Percentiles rank a stretch among this genome's conserved stretches.
Evolutionary conservation across 2,113 vertebrate species (phyloP).

Genomic region (Struthio camelus): DNA sequence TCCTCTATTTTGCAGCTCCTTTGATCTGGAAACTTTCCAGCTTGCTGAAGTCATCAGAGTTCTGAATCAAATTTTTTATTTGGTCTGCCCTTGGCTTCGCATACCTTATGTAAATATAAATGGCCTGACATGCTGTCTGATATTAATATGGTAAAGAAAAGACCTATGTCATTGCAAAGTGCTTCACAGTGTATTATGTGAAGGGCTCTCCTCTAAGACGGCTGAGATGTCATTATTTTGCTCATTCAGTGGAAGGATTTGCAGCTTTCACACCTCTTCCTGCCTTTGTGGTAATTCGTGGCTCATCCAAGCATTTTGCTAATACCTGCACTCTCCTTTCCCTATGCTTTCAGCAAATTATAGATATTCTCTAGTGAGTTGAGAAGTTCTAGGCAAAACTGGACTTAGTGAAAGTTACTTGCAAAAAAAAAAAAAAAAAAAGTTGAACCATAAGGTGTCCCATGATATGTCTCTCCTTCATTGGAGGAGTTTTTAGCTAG

Average conservation of each 20-base stretch:
- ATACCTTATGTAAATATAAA: not conserved
- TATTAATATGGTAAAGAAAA: not conserved
- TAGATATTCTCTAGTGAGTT: not conserved
- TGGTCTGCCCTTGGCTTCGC: not conserved
- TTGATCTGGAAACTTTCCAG: conserved; percentile 20
- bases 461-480: not conserved
- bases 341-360: not conserved
- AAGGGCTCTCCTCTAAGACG: not conserved
- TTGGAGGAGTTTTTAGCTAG: not conserved
- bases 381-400: not conserved
- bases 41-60: not conserved
- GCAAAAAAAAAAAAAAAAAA: not conserved
- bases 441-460: not conserved
- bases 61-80: not conserved
- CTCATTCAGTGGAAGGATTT: not conserved
- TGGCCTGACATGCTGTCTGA: not conserved
- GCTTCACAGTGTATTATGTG: not conserved
- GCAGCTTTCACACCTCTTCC: not conserved
- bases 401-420: not conserved
- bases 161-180: not conserved
- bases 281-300: not conserved
- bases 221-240: not conserved
- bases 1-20: not conserved
- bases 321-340: not conserved
- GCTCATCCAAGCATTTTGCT: not conserved